phyloP scores from a whole-genome alignment of 2,888 invertebrate species.

The Sesia bembeciformis region DNA sequence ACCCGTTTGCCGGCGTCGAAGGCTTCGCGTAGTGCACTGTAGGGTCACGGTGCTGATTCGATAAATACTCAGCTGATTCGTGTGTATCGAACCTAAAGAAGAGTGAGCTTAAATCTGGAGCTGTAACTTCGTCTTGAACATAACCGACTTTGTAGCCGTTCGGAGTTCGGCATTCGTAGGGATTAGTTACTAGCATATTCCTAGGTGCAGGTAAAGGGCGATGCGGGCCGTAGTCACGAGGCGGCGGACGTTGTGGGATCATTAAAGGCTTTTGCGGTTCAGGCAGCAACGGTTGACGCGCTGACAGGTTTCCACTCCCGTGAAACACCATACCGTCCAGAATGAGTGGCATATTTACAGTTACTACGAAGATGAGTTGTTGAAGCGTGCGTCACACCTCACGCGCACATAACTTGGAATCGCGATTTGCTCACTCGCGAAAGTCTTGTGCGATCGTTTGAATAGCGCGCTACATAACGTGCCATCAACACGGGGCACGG shows the following conservation, averaged over 20 bases:
- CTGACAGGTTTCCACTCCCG: constrained; percentile 64
- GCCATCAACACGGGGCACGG: constrained; percentile 20
- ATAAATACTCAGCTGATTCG: constrained; percentile 57
- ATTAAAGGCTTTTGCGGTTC: constrained; percentile 64
- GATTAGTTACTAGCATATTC: constrained; percentile 59
- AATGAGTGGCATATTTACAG: constrained; percentile 69
- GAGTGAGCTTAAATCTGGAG: constrained; percentile 56
- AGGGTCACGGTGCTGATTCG: constrained; percentile 59
- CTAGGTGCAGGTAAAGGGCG: constrained; percentile 49
- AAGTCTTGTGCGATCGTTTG: constrained; percentile 24
- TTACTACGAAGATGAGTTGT: constrained; percentile 42
- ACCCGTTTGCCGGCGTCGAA: constrained; percentile 59
- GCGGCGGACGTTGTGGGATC: constrained; percentile 61
- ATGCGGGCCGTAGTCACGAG: constrained; percentile 53
- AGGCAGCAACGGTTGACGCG: constrained; percentile 65
- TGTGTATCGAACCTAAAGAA: constrained; percentile 67
- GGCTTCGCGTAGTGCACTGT: constrained; percentile 60
- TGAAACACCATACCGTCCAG: constrained; percentile 70
- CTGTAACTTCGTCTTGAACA: constrained; percentile 63
- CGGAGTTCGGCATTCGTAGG: constrained; percentile 57
- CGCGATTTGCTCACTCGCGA: constrained; percentile 30
- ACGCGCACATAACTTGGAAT: constrained; percentile 58
- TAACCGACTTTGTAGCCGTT: constrained; percentile 64
- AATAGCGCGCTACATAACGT: constrained; percentile 26
- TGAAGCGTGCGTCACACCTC: constrained; percentile 35